These are phyloP conservation scores for Coenonympha glycerion DNA, from an alignment of 2,888 invertebrate genomes.

Conservation along the genomic window DNA sequence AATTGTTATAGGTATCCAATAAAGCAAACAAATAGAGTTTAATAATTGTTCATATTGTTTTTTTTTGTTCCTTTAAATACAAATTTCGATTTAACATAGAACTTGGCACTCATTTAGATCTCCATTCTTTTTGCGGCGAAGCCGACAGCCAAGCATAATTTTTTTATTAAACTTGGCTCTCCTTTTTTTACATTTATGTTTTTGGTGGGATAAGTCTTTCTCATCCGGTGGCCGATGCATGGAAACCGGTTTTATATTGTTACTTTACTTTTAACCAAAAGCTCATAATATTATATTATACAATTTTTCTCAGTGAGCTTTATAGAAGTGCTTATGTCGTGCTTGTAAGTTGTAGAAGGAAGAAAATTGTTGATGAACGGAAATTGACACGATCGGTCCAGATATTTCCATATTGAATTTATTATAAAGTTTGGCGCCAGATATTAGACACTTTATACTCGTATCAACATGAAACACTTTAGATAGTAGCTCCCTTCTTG, in stretches of 20 bases:
- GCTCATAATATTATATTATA: constrained; percentile 63
- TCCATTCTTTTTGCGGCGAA: too few species aligned
- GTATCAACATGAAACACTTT: neutral
- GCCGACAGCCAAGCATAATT: too few species aligned
- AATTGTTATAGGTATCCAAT: too few species aligned
- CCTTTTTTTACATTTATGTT: too few species aligned
- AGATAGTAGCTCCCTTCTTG: neutral
- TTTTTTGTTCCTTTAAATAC: too few species aligned
- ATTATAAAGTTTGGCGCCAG: constrained; percentile 16
- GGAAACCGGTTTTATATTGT: constrained; percentile 60
- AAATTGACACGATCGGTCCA: constrained; percentile 52
- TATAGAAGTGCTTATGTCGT: constrained; percentile 43
- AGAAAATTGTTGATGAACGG: constrained; percentile 68
- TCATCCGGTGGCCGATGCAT: constrained; percentile 50
- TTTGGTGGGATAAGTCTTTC: constrained; percentile 52
- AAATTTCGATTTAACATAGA: too few species aligned
- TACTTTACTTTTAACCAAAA: constrained; percentile 59
- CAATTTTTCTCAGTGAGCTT: constrained; percentile 49
- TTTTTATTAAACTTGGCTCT: too few species aligned
- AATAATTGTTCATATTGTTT: too few species aligned
- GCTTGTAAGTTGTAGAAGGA: constrained; percentile 35
- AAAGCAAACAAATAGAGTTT: too few species aligned
- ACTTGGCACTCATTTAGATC: too few species aligned
- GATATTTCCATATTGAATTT: constrained; percentile 38
- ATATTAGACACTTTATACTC: neutral